A percentile compares a stretch with the other conserved stretches of the same genome.
Evolutionary conservation across 2,888 invertebrate genomes (phyloP).

Genomic region (Orthosia gothica): DNA sequence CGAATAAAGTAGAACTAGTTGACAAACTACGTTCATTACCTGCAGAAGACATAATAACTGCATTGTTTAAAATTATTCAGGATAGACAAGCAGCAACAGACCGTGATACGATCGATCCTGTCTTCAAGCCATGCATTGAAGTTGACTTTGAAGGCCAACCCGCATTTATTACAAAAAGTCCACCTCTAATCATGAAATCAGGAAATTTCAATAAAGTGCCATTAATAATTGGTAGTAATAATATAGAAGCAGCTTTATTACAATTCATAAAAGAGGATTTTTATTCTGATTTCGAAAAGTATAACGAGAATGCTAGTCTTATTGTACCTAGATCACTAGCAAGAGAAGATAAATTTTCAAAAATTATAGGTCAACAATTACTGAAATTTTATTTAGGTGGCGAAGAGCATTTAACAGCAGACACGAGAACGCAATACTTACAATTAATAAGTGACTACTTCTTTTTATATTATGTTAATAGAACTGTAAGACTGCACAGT

Average conservation of each 20-base stretch:
- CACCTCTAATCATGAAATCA: constrained; percentile 82
- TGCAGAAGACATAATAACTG: constrained; percentile 77
- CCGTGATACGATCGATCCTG: constrained; percentile 75
- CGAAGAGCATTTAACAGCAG: constrained; percentile 77
- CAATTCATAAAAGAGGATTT: constrained; percentile 76
- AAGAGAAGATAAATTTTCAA: constrained; percentile 73
- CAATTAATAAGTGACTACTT: constrained; percentile 86
- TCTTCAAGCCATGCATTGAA: constrained; percentile 87
- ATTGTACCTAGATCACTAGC: constrained; percentile 82
- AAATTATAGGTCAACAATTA: constrained; percentile 81
- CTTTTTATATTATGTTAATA: constrained; percentile 85
- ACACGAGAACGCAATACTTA: constrained; percentile 82
- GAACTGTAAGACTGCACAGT: constrained; percentile 82
- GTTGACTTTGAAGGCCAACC: constrained; percentile 86
- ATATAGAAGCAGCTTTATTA: constrained; percentile 81
- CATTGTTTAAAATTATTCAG: constrained; percentile 65
- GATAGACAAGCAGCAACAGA: constrained; percentile 56
- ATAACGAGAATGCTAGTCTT: constrained; percentile 78
- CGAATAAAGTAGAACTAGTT: constrained; percentile 79
- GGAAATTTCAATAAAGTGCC: constrained; percentile 87
- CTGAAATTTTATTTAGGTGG: constrained; percentile 84
- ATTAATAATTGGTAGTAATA: constrained; percentile 86
- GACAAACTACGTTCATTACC: constrained; percentile 79
- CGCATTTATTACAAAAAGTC: constrained; percentile 85
- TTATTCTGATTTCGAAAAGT: constrained; percentile 82